Base-by-base conservation (phyloP, 2,113 vertebrate genomes). In the Sylvia atricapilla region DNA sequence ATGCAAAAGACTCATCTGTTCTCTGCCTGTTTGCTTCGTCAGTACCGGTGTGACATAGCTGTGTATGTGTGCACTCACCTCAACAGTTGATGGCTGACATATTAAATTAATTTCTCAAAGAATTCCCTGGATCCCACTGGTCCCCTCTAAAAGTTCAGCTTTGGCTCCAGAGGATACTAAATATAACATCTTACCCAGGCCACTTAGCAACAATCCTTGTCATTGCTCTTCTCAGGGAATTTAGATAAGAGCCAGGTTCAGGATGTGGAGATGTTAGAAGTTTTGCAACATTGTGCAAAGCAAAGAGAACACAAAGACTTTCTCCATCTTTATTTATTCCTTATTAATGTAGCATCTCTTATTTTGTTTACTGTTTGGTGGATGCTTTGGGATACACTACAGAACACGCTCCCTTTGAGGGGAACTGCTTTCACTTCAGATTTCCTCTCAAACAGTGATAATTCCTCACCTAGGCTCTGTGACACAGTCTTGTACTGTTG, bases 1-100 rank as follows among this genome's bases (percentile, higher is more conserved):
- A 52, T 59, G 25, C 3, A 44, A 50, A 80, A 11, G 39, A 89
- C 35, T 8, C 16, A 7, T 72, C 9, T 58, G 10, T 7, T 67
- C 6, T 66, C n/a, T 39, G 3, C 4, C 11, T 0, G 0, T 33
- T 33, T 33, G 15, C 33, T 24, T 20, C 3, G 6, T 16, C 24
- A 21, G 6, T 44, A 53, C 3, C 46, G 39, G 19, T 23, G 18
- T 47, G 27, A 70, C 2, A 12, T 13, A 25, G 3, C 25, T 50
- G 10, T 30, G 10, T n/a, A 15, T 69, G 10, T 11, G 16, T 44
- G n/a, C 28, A 58, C 18, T 64, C 18, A 41, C 28, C 16, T 56
- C 44, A 76, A 8, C 10, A 79, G 20, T 0, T 70, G 44, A 79
- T 19, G 22, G 28, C 14, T 86, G 44, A 30, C 25, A 20, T 31